Base-by-base conservation (phyloP, 2,797 vertebrate species). In the Eulemur mongoz region DNA sequence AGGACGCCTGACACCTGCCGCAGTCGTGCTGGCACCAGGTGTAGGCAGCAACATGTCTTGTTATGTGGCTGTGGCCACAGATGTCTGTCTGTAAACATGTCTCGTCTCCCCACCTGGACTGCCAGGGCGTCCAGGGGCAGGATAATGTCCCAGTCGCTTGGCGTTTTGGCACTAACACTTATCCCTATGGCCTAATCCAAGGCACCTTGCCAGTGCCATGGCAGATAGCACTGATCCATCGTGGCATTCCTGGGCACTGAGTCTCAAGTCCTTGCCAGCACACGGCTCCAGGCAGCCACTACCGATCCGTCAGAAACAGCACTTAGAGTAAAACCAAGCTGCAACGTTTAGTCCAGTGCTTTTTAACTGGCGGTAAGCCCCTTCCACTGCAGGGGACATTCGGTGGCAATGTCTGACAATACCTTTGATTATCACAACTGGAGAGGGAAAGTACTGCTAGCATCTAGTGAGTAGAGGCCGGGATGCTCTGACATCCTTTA, bases 181-280 rank as follows among this genome's bases (percentile, higher is more conserved):
- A 10, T 25, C 72, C 88, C 70, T 27, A 61, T 0, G 22, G 52
- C 84, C 70, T 73, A 40, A 86, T 10, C 57, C 27, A 43, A 70
- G 54, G 48, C 17, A 15, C 59, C 52, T 65, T 35, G 67, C 52
- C 93, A 0, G 0, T 15, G 59, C 82, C 67, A 40, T 0, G 2
- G 87, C 40, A 92, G 92, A 82, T 40, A 73, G 85, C 72, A 86
- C 61, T 43, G 27, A 89, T 79, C 95, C 23, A 65, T 22, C 78
- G 50, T 72, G 91, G 86, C 65, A 72, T 35, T 81, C 83, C 43
- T 27, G 65, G 57, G 79, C 93, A 78, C 0, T 17, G 15, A 76
- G 43, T 61, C 72, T 65, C 52, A 63, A 84, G 38, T 50, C 89
- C 57, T 30, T 52, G 54, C 67, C 59, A 73, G 43, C 20, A 67